These are phyloP conservation scores for Mimumesa dahlbomi DNA, from an alignment of 2,888 invertebrate species.

Conservation along the genomic window DNA sequence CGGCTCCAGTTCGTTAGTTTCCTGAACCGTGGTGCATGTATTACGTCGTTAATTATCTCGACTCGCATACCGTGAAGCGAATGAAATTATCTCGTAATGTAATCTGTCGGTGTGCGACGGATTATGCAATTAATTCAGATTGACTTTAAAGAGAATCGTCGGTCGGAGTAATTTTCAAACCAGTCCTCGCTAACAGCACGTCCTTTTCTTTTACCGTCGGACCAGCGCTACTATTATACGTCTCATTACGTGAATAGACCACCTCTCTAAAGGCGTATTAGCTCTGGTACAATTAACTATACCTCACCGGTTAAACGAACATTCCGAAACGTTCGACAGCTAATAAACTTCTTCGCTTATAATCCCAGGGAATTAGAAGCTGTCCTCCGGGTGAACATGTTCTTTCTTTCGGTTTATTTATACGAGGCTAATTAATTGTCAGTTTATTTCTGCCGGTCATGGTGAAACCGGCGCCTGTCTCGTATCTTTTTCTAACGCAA, in stretches of 20 bases:
- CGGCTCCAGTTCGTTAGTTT: slow-evolving; percentile 6
- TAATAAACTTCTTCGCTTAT: not conserved
- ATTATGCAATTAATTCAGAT: slow-evolving; percentile 18
- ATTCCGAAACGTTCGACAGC: not conserved
- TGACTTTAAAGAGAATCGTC: slow-evolving; percentile 9
- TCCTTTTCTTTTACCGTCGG: slow-evolving; percentile 31
- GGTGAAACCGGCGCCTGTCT: too few relatives aligned
- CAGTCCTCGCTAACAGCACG: slow-evolving; percentile 4
- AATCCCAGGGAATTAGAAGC: not conserved
- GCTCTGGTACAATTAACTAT: slow-evolving; percentile 27
- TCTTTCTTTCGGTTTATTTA: not conserved
- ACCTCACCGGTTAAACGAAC: slow-evolving; percentile 25
- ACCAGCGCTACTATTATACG: slow-evolving; percentile 25
- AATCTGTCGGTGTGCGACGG: slow-evolving; percentile 13
- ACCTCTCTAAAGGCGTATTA: slow-evolving; percentile 21
- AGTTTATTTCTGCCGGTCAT: too few relatives aligned
- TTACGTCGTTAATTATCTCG: slow-evolving; percentile 16
- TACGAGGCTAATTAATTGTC: too few relatives aligned
- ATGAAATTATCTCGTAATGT: slow-evolving; percentile 20
- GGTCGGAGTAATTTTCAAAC: slow-evolving; percentile 16
- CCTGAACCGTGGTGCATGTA: not conserved
- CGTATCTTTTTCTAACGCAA: too few relatives aligned
- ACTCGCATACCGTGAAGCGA: slow-evolving; percentile 23
- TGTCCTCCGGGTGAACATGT: not conserved
- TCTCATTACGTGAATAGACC: slow-evolving; percentile 34